Conservation (phyloP, 2,113 vertebrate species). For the Amblyopsis rosae region DNA sequence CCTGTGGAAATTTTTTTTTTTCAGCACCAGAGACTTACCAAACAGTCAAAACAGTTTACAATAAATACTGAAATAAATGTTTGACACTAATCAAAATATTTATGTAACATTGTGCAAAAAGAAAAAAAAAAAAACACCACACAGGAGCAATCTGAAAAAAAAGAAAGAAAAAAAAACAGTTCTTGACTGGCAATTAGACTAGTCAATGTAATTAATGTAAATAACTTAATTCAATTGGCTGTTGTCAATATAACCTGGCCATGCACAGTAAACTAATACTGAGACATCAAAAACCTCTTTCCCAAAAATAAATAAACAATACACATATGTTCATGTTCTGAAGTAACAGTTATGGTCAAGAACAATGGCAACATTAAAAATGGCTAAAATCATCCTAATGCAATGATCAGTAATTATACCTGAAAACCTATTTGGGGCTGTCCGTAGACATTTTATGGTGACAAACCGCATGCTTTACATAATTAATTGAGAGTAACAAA, state of each 20-base stretch:
- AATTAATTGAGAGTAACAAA: too few species aligned
- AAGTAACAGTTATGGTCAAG: constrained; percentile 24
- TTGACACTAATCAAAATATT: constrained; percentile 27
- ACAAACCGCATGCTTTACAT: too few species aligned
- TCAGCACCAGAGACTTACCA: constrained; percentile 39
- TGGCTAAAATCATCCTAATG: constrained; percentile 40
- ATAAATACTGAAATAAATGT: constrained; percentile 21
- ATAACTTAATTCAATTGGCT: neutral
- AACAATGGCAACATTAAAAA: constrained; percentile 72
- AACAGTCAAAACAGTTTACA: constrained; percentile 32
- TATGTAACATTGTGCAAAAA: constrained; percentile 36
- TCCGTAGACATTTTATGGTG: too few species aligned
- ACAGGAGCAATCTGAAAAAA: constrained; percentile 15
- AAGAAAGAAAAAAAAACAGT: constrained; percentile 22
- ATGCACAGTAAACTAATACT: constrained; percentile 69
- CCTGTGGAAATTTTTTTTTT: constrained; percentile 39
- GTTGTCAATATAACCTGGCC: neutral
- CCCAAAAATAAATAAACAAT: constrained; percentile 67
- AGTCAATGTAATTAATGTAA: constrained; percentile 13
- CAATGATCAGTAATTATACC: constrained; percentile 30
- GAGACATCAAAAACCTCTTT: constrained; percentile 63
- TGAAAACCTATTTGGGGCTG: constrained; percentile 73
- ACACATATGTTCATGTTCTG: constrained; percentile 28
- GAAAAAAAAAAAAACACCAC: constrained; percentile 13
- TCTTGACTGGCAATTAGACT: neutral